Base-by-base conservation (phyloP, 2,888 invertebrate species). In the Anaspis maculata region DNA sequence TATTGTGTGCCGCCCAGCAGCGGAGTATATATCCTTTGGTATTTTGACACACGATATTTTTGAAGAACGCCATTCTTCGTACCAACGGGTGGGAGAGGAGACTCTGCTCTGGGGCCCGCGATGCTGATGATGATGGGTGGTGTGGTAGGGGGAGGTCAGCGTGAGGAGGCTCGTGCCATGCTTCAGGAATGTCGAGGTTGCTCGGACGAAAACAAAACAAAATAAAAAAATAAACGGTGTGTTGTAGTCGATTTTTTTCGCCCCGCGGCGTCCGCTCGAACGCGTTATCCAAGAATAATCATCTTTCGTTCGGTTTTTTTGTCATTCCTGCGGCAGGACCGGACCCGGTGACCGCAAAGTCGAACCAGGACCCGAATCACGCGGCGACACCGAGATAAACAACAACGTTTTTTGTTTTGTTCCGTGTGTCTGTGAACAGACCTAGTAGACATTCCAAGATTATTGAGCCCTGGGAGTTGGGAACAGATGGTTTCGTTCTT, bases 181-280 rank as follows among this genome's bases (percentile, higher is more conserved):
- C 37, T 42, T 46, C 44, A 48, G 49, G 54, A 54, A 52, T 54
- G 54, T 51, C 51, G 54, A 54, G 51, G 51, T 46, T 49, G 46
- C 47, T 37, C 35, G 34, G 29, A 29, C 29, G 34, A 29, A 34
- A 36, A 25, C 30, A 30, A 15, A 29, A 35, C 15, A 16, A 32
- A 37, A 37, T 24, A 19, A 19, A 15, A 25, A 31, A 31, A 27
- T n/a, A 16, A 28, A 23, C 27, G 32, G 32, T 28, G 13, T n/a
- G 23, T 13, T 25, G 11, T 25, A 13, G 13, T 7, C 25, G 25
- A 12, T 9, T n/a, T n/a, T 25, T 25, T 25, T 25, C 13, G 10
- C n/a, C n/a, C n/a, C n/a, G n/a, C n/a, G n/a, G n/a, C n/a, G n/a
- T n/a, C n/a, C n/a, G n/a, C n/a, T n/a, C n/a, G n/a, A n/a, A n/a